phyloP scores from a whole-genome alignment of 1,140 invertebrate species.

The Pseudomyrmex dendroicus region DNA sequence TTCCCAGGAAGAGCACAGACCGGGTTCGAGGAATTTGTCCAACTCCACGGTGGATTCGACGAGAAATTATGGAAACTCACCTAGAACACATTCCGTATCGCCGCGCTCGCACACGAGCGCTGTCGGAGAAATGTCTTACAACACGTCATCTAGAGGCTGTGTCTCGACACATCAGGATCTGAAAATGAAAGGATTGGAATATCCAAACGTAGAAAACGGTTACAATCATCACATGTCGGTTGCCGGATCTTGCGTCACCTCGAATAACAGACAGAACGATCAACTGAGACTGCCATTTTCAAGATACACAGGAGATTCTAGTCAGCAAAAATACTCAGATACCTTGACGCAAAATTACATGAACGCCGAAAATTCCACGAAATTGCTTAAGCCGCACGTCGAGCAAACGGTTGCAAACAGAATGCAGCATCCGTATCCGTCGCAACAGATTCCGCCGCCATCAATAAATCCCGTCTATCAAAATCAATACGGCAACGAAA shows the following conservation, averaged over 20 bases:
- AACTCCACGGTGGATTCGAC: constrained; percentile 77
- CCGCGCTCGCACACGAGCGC: constrained; percentile 77
- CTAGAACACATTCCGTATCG: constrained; percentile 78
- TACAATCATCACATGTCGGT: constrained; percentile 71
- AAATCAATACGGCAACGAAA: constrained; percentile 62
- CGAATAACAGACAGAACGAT: constrained; percentile 74
- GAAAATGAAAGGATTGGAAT: constrained; percentile 70
- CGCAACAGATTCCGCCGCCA: constrained; percentile 42
- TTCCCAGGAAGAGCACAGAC: constrained; percentile 81
- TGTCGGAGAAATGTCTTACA: constrained; percentile 70
- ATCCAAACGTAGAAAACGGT: constrained; percentile 48
- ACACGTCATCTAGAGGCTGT: constrained; percentile 74
- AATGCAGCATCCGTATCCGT: constrained; percentile 62
- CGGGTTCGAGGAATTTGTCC: constrained; percentile 77
- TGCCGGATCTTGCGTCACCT: constrained; percentile 56
- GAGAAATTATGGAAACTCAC: constrained; percentile 74
- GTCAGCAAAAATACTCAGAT: constrained; percentile 68
- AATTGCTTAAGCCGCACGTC: constrained; percentile 65
- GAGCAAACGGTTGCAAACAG: constrained; percentile 65
- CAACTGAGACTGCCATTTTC: constrained; percentile 65
- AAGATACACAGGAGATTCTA: constrained; percentile 67
- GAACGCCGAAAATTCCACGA: constrained; percentile 63
- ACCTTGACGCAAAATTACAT: constrained; percentile 66
- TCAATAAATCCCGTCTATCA: constrained; percentile 62
- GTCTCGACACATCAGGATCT: constrained; percentile 75